phyloP scores from a whole-genome alignment of 2,888 invertebrate genomes.

The Noctuana brunneofusca region DNA sequence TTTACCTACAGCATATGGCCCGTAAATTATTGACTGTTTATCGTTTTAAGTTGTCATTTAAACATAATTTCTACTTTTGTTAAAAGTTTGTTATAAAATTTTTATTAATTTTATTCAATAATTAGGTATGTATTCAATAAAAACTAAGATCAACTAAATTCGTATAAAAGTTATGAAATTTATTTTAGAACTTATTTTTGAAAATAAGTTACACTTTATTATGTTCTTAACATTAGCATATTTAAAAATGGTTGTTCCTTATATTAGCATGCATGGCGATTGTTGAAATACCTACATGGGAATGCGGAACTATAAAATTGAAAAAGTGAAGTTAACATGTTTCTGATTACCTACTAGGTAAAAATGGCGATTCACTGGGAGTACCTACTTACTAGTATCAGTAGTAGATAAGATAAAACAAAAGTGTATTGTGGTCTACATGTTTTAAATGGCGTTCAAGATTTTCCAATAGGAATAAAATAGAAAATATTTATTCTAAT shows the following conservation, averaged over 20 bases:
- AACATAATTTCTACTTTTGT: neutral
- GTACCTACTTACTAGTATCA: neutral
- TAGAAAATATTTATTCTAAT: neutral
- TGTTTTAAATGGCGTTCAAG: neutral
- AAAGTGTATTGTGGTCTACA: neutral
- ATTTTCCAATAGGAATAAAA: neutral
- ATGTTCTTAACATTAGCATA: too few relatives aligned
- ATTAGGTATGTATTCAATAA: too few relatives aligned
- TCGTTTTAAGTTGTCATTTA: too few relatives aligned
- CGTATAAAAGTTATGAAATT: too few relatives aligned
- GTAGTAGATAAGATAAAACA: neutral
- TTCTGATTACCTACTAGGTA: too few relatives aligned
- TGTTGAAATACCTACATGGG: neutral
- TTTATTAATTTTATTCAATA: too few relatives aligned
- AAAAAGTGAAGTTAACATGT: neutral
- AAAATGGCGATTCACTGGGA: neutral
- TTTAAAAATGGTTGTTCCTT: neutral
- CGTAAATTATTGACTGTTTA: too few relatives aligned
- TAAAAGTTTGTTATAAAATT: too few relatives aligned
- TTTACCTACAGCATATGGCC: too few relatives aligned
- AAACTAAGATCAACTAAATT: too few relatives aligned
- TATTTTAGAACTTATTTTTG: too few relatives aligned
- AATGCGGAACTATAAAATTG: neutral
- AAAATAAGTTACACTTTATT: too few relatives aligned
- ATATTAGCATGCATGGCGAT: neutral